Base-by-base conservation (phyloP, 2,113 vertebrate genomes). In the Zapornia atra region DNA sequence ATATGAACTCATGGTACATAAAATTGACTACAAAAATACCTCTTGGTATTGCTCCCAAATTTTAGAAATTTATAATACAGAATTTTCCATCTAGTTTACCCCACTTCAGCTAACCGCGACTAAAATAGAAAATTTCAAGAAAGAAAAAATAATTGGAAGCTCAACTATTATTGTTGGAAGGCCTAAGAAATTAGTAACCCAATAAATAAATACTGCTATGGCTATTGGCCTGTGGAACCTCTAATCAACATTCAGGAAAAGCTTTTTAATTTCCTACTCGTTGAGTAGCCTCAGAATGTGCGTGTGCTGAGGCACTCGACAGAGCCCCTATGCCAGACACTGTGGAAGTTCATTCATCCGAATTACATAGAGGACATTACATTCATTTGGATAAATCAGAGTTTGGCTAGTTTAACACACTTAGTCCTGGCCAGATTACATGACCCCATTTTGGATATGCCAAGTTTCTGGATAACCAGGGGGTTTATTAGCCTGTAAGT, bases 221-320 rank as follows among this genome's bases (percentile, higher is more conserved):
- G 78, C 86, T 93, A 84, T 29, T 82, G 83, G 93, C 82, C 70
- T 69, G 69, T 73, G 76, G 79, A 95, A 90, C 71, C 46, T 60
- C 83, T 91, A 94, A 96, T 94, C 94, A 95, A 26, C 83, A 78
- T 91, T 78, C 79, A 94, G 70, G 40, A 51, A 80, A 77, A 95
- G 66, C n/a, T 92, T 97, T 96, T 94, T 96, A 90, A 97, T 97
- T 97, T 97, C 96, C 95, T 97, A 94, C 95, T 96, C 78, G 51
- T 85, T 54, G 83, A 88, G 57, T 7, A 90, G 72, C 69, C 56
- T 90, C 86, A 85, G 87, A 89, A 90, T 6, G 12, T 61, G 61
- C 14, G 2, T 65, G 71, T 79, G 84, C 75, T 80, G 57, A 71
- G 85, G 71, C 56, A 75, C 48, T 84, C 22, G 4, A 73, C 61